These are phyloP conservation scores for Ciconia boyciana DNA, from an alignment of 2,113 vertebrate genomes.

Conservation along the genomic window DNA sequence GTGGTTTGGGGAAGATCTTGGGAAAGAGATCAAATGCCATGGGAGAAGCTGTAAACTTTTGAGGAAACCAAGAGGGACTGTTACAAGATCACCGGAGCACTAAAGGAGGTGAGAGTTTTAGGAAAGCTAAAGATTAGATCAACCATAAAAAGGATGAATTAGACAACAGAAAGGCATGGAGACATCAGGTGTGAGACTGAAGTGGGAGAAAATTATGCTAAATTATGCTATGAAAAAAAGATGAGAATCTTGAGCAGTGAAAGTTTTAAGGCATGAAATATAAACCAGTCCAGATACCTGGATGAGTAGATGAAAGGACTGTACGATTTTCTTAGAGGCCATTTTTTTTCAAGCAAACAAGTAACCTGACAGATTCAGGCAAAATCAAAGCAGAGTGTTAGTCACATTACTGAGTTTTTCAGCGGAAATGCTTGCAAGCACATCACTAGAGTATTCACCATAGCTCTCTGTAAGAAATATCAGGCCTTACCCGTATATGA, in stretches of 20 bases:
- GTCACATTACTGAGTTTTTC: background rate
- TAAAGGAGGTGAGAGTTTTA: background rate
- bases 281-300: background rate
- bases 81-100: background rate
- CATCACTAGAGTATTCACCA: background rate
- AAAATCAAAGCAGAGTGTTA: constrained; percentile 13
- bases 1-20: background rate
- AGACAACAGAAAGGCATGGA: background rate
- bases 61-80: background rate
- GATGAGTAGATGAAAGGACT: background rate
- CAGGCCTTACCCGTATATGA: constrained; percentile 79
- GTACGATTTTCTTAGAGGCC: background rate
- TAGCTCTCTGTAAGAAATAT: background rate
- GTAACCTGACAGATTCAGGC: background rate
- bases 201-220: background rate
- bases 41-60: background rate
- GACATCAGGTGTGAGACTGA: background rate
- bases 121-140: background rate
- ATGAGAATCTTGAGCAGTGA: background rate
- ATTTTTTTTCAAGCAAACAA: background rate
- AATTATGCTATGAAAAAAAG: background rate
- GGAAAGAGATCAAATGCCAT: background rate
- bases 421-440: background rate
- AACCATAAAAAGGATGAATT: background rate
- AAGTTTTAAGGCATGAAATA: background rate